These are phyloP conservation scores for Drosophila takahashii DNA, from an alignment of 1,140 invertebrate genomes.

Conservation along the genomic window DNA sequence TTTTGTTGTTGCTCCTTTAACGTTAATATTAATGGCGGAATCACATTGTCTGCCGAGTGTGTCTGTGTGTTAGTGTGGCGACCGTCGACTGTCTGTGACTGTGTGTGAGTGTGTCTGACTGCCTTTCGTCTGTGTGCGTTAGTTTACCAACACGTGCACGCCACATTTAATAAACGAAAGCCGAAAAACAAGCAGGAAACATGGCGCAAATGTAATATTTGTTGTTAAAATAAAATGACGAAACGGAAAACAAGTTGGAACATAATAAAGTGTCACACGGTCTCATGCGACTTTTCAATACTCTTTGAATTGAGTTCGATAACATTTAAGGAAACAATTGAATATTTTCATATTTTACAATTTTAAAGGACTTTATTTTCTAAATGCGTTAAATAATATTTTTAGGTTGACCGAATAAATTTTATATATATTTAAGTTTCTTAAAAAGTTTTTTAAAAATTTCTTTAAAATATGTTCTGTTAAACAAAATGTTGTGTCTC, in stretches of 20 bases:
- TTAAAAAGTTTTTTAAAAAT: too few species aligned
- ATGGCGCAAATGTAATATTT: constrained; percentile 77
- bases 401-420: too few species aligned
- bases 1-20: constrained; percentile 63
- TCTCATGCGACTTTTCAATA: constrained; percentile 11
- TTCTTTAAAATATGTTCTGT: too few species aligned
- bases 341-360: too few species aligned
- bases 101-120: constrained; percentile 10
- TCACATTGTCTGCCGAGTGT: constrained; percentile 69
- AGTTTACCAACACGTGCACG: constrained; percentile 80
- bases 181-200: constrained; percentile 69
- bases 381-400: too few species aligned
- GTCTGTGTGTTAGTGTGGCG: constrained; percentile 38
- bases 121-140: constrained; percentile 22
- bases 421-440: too few species aligned
- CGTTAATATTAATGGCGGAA: constrained; percentile 79
- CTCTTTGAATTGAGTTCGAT: constrained; percentile 7
- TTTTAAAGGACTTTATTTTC: too few species aligned
- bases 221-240: constrained; percentile 79
- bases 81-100: constrained; percentile 6
- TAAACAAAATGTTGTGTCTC: too few species aligned
- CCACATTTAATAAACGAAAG: constrained; percentile 74
- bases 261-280: constrained; percentile 39
- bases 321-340: background rate
- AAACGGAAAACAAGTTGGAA: constrained; percentile 61